Conservation (phyloP, 2,113 vertebrate species). For the Parotia lawesii region DNA sequence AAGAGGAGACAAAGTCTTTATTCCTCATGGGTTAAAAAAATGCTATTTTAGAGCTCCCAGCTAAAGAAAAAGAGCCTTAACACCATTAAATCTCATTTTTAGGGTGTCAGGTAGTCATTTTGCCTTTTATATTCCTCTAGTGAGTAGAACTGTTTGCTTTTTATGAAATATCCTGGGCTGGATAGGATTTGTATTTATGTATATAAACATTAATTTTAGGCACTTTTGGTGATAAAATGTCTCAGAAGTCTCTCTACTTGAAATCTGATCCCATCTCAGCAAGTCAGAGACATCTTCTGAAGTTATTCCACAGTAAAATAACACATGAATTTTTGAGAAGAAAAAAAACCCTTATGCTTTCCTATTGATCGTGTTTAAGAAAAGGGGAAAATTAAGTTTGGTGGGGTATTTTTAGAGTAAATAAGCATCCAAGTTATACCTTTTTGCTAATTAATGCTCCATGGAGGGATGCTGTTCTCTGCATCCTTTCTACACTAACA, state of each 20-base stretch:
- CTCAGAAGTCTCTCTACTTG: not conserved
- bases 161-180: not conserved
- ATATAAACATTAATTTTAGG: not conserved
- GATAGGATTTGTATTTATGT: not conserved
- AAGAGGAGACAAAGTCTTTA: not conserved
- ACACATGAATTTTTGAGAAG: not conserved
- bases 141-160: not conserved
- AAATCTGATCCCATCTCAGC: not conserved
- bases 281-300: not conserved
- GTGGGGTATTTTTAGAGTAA: not conserved
- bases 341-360: not conserved
- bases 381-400: not conserved
- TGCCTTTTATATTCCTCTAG: not conserved
- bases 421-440: not conserved
- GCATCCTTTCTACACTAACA: not conserved
- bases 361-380: not conserved
- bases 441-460: not conserved
- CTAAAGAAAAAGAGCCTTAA: not conserved
- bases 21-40: not conserved
- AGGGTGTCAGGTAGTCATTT: not conserved
- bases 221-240: not conserved
- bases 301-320: not conserved
- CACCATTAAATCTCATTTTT: not conserved
- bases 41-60: not conserved
- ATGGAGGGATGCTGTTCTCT: not conserved